Percentiles rank a stretch among this genome's conserved stretches.
Conservation (phyloP, 1,140 invertebrate species). For the Drosophila micromelanica region DNA sequence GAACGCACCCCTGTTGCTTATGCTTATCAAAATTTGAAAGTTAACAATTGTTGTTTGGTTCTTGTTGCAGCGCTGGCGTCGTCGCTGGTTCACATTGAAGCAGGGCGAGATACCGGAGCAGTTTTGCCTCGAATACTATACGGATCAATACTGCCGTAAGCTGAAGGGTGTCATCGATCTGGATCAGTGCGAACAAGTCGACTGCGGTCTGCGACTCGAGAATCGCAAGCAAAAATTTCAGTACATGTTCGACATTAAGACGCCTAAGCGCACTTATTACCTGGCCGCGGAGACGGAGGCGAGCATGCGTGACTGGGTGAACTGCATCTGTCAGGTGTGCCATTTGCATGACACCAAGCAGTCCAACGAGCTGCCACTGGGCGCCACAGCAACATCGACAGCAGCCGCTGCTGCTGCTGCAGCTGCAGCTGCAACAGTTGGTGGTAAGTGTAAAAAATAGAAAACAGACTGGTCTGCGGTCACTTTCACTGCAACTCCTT, state of each 20-base stretch:
- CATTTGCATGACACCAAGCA: slow-evolving; percentile 88
- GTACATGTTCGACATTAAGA: slow-evolving; percentile 95
- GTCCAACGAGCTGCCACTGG: slow-evolving; percentile 67
- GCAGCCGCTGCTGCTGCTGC: slow-evolving; percentile 21
- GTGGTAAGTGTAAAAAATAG: slow-evolving; percentile 39
- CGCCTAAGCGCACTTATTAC: slow-evolving; percentile 94
- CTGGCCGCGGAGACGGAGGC: slow-evolving; percentile 94
- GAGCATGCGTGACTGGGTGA: slow-evolving; percentile 98
- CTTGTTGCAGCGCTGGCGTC: slow-evolving; percentile 93
- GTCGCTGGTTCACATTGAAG: slow-evolving; percentile 95
- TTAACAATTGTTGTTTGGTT: slow-evolving; percentile 41
- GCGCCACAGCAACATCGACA: slow-evolving; percentile 35
- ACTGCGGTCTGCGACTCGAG: slow-evolving; percentile 93
- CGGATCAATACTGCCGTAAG: slow-evolving; percentile 93
- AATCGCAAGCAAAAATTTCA: slow-evolving; percentile 92
- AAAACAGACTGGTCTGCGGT: slow-evolving; percentile 12
- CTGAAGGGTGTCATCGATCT: slow-evolving; percentile 96
- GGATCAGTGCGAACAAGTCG: slow-evolving; percentile 97
- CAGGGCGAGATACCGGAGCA: slow-evolving; percentile 96
- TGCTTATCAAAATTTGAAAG: slow-evolving; percentile 9
- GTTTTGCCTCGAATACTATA: slow-evolving; percentile 97
- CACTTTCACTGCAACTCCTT: slow-evolving; percentile 21
- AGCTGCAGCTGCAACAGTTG: not conserved
- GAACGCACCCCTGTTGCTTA: not conserved
- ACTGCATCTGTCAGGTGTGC: slow-evolving; percentile 96